Percentiles rank a stretch among this genome's conserved stretches.
Evolutionary conservation across 2,797 vertebrate species (phyloP).

Genomic region (Loriculus beryllinus): DNA sequence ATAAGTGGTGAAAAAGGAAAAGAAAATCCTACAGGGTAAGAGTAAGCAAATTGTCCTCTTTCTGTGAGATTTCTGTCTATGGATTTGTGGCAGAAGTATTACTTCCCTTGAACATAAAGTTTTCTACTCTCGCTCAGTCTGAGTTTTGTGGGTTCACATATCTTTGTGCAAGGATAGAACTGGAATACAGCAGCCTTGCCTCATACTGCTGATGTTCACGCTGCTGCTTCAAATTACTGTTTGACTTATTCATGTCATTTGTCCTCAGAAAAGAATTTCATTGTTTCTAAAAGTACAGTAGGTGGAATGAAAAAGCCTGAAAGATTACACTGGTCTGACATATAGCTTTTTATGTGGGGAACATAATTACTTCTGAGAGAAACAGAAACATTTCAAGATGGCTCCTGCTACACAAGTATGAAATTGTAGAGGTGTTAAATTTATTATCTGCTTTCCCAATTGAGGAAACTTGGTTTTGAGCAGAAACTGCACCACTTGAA

Average conservation of each 20-base stretch:
- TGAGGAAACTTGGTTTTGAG: neutral
- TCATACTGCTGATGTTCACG: neutral
- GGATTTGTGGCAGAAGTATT: neutral
- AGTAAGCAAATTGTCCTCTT: neutral
- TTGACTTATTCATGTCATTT: slow-evolving; percentile 52
- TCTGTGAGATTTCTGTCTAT: neutral
- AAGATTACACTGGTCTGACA: slow-evolving; percentile 7
- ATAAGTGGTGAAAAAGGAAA: neutral
- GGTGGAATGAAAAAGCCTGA: slow-evolving; percentile 21
- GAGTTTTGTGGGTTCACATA: neutral
- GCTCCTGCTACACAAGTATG: neutral
- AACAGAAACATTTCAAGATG: slow-evolving; percentile 12
- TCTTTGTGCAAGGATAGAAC: neutral
- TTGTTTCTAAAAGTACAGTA: slow-evolving; percentile 23
- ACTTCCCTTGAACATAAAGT: neutral
- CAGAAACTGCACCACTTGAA: neutral
- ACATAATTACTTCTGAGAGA: slow-evolving; percentile 24
- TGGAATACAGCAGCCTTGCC: neutral
- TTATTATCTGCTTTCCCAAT: neutral
- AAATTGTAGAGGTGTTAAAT: slow-evolving; percentile 9
- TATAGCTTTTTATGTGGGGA: neutral
- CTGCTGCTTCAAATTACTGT: neutral
- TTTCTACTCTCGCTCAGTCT: neutral
- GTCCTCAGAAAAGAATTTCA: slow-evolving; percentile 27
- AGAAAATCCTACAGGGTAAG: neutral